Base-by-base conservation (phyloP, 2,113 vertebrate species). In the Accipiter virgatus region DNA sequence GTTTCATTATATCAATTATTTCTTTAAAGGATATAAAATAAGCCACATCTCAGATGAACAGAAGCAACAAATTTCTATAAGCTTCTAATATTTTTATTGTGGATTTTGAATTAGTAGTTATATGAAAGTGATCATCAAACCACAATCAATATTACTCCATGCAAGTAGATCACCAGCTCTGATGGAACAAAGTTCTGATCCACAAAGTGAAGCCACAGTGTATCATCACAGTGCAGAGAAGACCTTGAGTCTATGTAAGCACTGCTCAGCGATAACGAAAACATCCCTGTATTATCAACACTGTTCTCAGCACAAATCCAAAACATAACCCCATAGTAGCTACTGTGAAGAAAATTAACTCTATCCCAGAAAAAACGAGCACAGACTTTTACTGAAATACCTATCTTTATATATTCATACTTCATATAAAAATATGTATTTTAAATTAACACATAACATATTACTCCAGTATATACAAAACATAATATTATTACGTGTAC, bases 401-500 rank as follows among this genome's bases (percentile, higher is more conserved):
- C 5, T 36, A 20, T 6, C 27, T 50, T 52, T 8, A 14, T 17
- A 25, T 13, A 50, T 71, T 53, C 13, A 9, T 22, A n/a, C 10
- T 86, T 72, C 8, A 23, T n/a, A 48, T 55, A 65, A 31, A 59
- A 27, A 10, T 16, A 32, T 3, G 4, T 22, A 8, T 27, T 80
- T 65, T 53, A 52, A 58, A 58, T 34, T 2, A 34, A 34, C 52
- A 73, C 18, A 17, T 4, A 77, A 70, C 20, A 38, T 22, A 20
- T 18, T 34, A 50, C 23, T 68, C 20, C 45, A 65, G 29, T 23
- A 40, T 1, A 26, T 0, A 31, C 3, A 70, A 74, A 52, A 6
- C 13, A 53, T 40, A 45, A 0, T 32, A 23, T 26, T n/a, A 29
- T 11, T 22, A 26, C 13, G 6, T 1, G 19, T 29, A 23, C 5